A percentile compares a stretch with the other conserved stretches of the same genome.
These are phyloP conservation scores for Sebastes ruberrimus DNA, from an alignment of 2,797 vertebrate species.

Conservation along the genomic window DNA sequence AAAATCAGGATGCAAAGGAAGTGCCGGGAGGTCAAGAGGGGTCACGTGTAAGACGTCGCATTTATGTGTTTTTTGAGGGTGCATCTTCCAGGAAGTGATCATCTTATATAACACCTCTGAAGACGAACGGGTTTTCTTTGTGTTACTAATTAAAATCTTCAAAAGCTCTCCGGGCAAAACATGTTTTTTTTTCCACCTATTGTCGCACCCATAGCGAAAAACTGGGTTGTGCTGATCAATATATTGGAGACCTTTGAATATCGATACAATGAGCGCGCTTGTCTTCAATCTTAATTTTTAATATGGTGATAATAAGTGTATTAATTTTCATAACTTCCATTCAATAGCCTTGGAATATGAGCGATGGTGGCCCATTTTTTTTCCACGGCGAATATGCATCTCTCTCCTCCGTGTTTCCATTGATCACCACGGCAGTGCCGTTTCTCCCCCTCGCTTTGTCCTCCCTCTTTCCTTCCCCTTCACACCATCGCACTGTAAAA, in stretches of 20 bases:
- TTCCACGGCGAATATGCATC: constrained; percentile 50
- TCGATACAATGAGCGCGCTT: constrained; percentile 54
- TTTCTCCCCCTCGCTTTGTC: constrained; percentile 62
- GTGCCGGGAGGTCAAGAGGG: constrained; percentile 62
- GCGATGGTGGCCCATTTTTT: constrained; percentile 71
- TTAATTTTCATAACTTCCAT: constrained; percentile 78
- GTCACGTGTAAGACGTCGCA: constrained; percentile 46
- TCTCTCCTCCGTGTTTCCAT: constrained; percentile 62
- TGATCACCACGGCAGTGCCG: constrained; percentile 61
- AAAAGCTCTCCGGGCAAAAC: not conserved
- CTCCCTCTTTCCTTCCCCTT: constrained; percentile 53
- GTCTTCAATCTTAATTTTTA: constrained; percentile 79
- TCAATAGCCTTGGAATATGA: constrained; percentile 73
- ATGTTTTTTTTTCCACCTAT: not conserved
- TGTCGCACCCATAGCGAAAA: constrained; percentile 6
- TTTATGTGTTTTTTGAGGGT: constrained; percentile 44
- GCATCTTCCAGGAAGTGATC: constrained; percentile 21
- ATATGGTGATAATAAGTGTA: constrained; percentile 78
- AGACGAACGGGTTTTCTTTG: not conserved
- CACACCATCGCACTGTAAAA: constrained; percentile 72
- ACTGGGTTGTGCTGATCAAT: constrained; percentile 68
- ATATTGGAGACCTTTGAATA: constrained; percentile 73
- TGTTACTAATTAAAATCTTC: constrained; percentile 25
- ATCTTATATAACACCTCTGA: constrained; percentile 1
- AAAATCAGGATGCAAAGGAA: constrained; percentile 68